These are phyloP conservation scores for Nasonovia ribisnigri DNA, from an alignment of 2,888 invertebrate genomes.

Conservation along the genomic window DNA sequence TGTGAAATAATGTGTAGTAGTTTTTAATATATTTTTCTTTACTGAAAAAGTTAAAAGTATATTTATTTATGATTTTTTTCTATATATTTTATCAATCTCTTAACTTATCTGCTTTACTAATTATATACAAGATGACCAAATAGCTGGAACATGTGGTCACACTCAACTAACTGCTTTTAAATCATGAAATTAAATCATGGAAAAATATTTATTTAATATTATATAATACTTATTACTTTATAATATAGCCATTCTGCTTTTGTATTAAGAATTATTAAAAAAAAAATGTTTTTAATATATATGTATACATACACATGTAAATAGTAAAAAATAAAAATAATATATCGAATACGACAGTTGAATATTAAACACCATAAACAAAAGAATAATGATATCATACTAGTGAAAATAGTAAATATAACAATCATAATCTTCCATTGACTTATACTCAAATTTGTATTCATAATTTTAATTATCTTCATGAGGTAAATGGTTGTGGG, in stretches of 20 bases:
- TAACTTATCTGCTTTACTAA: background rate
- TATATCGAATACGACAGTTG: background rate
- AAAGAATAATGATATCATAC: background rate
- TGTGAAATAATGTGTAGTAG: background rate
- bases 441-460: background rate
- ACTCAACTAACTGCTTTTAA: background rate
- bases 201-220: background rate
- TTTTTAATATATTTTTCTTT: background rate
- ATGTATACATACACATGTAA: background rate
- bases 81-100: background rate
- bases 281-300: too few species aligned
- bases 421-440: background rate
- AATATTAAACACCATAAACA: background rate
- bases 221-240: background rate
- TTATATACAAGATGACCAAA: background rate
- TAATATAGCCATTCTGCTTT: background rate
- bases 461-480: background rate
- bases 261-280: background rate
- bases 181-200: background rate
- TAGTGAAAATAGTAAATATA: background rate
- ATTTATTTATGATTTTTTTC: background rate
- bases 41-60: background rate
- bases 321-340: background rate
- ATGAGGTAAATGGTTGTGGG: conserved; percentile 36
- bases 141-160: background rate